Evolutionary conservation across 1,140 invertebrate species (phyloP).

Genomic region (Onthophagus taurus): DNA sequence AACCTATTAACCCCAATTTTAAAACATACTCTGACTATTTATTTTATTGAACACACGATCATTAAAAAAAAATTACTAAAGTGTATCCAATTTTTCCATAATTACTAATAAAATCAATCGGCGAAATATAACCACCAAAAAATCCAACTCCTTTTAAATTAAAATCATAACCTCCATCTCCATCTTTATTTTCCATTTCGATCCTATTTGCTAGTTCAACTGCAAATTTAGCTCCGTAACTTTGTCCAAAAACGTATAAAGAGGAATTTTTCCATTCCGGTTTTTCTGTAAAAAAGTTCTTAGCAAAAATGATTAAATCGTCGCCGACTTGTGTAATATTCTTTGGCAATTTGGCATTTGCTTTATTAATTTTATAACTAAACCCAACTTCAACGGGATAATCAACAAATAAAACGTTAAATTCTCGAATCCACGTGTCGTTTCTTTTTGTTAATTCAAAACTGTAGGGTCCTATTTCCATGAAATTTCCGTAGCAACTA

Average conservation of each 20-base stretch:
- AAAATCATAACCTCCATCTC: no score
- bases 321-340: constrained; percentile 51
- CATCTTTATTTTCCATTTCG: no score
- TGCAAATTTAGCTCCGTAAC: constrained; percentile 60
- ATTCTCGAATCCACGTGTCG: constrained; percentile 49
- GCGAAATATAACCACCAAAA: no score
- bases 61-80: no score
- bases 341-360: constrained; percentile 36
- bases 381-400: constrained; percentile 61
- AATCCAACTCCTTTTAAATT: no score
- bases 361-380: constrained; percentile 48
- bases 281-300: constrained; percentile 42
- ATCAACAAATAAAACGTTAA: constrained; percentile 58
- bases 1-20: no score
- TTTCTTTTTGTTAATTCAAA: constrained; percentile 42
- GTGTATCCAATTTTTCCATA: no score
- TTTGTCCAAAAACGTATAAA: constrained; percentile 58
- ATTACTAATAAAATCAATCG: no score
- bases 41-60: no score
- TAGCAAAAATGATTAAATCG: constrained; percentile 42
- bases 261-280: constrained; percentile 46
- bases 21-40: no score
- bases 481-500: constrained; percentile 52
- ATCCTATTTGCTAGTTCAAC: constrained; percentile 46
- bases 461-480: constrained; percentile 48